Percentiles rank a stretch among this genome's conserved stretches.
Evolutionary conservation across 2,797 vertebrate species (phyloP).

Genomic region (Salmo trutta): DNA sequence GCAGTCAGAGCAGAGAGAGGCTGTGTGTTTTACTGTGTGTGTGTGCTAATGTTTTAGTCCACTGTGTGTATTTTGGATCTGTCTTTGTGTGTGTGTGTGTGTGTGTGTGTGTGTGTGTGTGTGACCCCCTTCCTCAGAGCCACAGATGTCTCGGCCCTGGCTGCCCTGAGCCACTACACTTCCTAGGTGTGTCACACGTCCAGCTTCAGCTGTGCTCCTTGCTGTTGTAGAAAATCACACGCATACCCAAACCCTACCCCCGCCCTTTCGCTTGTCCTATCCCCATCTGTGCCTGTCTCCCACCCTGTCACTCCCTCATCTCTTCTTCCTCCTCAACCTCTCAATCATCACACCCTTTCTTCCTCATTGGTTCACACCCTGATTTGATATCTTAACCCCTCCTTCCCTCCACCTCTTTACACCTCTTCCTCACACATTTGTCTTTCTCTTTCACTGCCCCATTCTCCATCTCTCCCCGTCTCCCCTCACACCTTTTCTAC

Average conservation of each 20-base stretch:
- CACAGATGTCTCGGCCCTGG: neutral
- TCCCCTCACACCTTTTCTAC: neutral
- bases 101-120: neutral
- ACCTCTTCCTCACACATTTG: neutral
- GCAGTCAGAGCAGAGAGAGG: neutral
- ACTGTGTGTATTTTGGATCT: neutral
- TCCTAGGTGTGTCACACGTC: neutral
- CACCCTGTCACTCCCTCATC: neutral
- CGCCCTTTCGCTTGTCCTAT: neutral
- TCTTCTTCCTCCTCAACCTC: neutral
- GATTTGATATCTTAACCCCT: neutral
- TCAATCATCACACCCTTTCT: neutral
- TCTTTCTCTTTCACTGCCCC: neutral
- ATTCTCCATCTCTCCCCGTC: neutral
- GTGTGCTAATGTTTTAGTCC: neutral
- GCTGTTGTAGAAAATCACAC: neutral
- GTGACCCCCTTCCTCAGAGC: neutral
- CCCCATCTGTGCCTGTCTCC: constrained; percentile 4
- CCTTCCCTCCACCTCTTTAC: neutral
- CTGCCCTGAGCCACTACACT: neutral
- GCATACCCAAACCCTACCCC: neutral
- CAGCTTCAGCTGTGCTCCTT: neutral
- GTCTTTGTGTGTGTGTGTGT: neutral
- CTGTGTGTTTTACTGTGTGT: neutral
- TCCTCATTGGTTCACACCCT: neutral